A percentile compares a stretch with the other conserved stretches of the same genome.
These are phyloP conservation scores for Torymus tubicola DNA, from an alignment of 2,888 invertebrate species.

Conservation along the genomic window DNA sequence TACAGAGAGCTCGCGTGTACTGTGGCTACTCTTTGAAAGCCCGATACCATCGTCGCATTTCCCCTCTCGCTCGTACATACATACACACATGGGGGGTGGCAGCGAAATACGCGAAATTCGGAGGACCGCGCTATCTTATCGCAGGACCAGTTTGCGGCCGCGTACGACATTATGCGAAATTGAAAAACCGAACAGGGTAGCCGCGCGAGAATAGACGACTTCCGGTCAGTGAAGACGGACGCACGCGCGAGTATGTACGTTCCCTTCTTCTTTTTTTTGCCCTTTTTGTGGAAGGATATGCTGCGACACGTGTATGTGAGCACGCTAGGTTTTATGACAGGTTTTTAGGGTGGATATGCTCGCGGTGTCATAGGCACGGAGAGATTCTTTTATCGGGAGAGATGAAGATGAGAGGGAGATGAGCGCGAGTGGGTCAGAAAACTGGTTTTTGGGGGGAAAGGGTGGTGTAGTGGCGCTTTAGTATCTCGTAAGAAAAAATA, in stretches of 20 bases:
- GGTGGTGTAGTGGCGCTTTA: too few relatives aligned
- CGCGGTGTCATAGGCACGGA: too few relatives aligned
- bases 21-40: conserved; percentile 62
- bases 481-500: too few relatives aligned
- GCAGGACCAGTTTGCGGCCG: conserved; percentile 69
- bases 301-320: too few relatives aligned
- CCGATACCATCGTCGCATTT: conserved; percentile 76
- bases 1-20: conserved; percentile 62
- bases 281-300: too few relatives aligned
- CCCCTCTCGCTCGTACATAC: conserved; percentile 75
- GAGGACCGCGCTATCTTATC: conserved; percentile 71
- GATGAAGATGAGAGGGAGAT: neutral
- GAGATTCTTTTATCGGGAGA: neutral
- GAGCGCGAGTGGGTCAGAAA: neutral
- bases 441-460: too few relatives aligned
- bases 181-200: conserved; percentile 70
- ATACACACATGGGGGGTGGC: conserved; percentile 56
- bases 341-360: too few relatives aligned
- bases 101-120: conserved; percentile 74
- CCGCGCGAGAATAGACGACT: conserved; percentile 54
- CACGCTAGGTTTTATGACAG: too few relatives aligned
- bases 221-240: conserved; percentile 59
- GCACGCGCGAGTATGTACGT: neutral
- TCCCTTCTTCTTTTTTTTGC: neutral
- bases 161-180: conserved; percentile 74